Evolutionary conservation across 2,888 invertebrate species (phyloP).

Genomic region (Ochlodes sylvanus): DNA sequence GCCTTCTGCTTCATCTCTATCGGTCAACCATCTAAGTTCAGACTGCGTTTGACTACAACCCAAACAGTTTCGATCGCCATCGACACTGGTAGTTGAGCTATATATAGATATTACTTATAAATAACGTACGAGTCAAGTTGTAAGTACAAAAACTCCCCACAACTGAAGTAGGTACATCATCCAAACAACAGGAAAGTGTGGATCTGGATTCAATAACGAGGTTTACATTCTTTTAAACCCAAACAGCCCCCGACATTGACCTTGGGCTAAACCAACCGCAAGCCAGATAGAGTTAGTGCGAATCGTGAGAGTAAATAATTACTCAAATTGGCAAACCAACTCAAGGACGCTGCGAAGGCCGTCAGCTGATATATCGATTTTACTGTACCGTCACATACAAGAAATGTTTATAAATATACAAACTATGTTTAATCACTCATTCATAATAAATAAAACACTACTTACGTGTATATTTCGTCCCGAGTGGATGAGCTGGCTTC

Average conservation of each 20-base stretch:
- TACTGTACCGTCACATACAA: constrained; percentile 45
- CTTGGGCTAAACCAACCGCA: constrained; percentile 22
- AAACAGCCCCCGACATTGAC: constrained; percentile 19
- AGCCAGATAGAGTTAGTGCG: constrained; percentile 13
- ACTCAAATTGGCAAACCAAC: constrained; percentile 27
- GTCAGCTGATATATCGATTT: constrained; percentile 58
- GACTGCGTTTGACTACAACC: too few relatives aligned
- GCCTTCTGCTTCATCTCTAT: too few relatives aligned
- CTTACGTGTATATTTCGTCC: constrained; percentile 74
- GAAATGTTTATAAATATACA: constrained; percentile 33
- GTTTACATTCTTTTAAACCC: neutral
- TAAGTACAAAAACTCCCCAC: too few relatives aligned
- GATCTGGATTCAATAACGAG: neutral
- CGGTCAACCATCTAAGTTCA: too few relatives aligned
- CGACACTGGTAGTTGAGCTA: too few relatives aligned
- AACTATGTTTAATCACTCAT: neutral
- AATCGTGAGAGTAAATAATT: constrained; percentile 26
- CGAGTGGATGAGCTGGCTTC: constrained; percentile 65
- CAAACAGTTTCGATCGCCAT: too few relatives aligned
- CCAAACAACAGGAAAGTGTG: too few relatives aligned
- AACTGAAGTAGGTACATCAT: too few relatives aligned
- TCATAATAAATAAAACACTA: constrained; percentile 39
- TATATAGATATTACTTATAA: too few relatives aligned
- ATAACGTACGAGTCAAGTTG: too few relatives aligned
- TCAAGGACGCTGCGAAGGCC: constrained; percentile 52